These are phyloP conservation scores for Acanthopleura granulata DNA, from an alignment of 2,888 invertebrate species.

Conservation along the genomic window DNA sequence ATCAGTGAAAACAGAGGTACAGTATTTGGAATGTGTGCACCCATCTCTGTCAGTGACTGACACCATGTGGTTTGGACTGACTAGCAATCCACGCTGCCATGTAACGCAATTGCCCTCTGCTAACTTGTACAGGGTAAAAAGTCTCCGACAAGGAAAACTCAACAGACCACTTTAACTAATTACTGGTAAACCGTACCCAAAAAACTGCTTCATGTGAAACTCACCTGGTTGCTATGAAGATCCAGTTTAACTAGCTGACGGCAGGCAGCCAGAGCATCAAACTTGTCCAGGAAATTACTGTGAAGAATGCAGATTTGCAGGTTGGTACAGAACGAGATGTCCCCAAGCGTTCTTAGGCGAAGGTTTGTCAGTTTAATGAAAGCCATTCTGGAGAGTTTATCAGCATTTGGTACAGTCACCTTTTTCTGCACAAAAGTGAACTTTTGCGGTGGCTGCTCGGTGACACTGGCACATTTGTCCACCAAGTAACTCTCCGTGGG, in stretches of 20 bases:
- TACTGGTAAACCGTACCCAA: too few relatives aligned
- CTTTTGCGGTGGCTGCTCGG: slow-evolving; percentile 8
- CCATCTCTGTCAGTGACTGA: too few relatives aligned
- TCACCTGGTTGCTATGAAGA: slow-evolving; percentile 64
- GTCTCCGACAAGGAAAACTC: too few relatives aligned
- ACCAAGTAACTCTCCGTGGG: slow-evolving; percentile 51
- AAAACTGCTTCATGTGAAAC: background rate
- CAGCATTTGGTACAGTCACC: slow-evolving; percentile 26
- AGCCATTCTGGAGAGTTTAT: slow-evolving; percentile 47
- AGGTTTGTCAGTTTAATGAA: slow-evolving; percentile 50
- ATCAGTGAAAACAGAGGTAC: too few relatives aligned
- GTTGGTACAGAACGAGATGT: slow-evolving; percentile 56
- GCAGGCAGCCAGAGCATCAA: slow-evolving; percentile 60
- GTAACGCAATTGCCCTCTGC: too few relatives aligned
- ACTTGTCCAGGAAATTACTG: slow-evolving; percentile 64
- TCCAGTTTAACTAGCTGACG: slow-evolving; percentile 64
- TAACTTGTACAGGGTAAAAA: too few relatives aligned
- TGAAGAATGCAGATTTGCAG: slow-evolving; percentile 59
- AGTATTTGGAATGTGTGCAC: too few relatives aligned
- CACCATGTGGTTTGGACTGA: too few relatives aligned
- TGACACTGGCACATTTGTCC: slow-evolving; percentile 39
- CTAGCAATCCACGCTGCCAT: too few relatives aligned
- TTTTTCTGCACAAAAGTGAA: background rate
- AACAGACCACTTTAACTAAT: too few relatives aligned
- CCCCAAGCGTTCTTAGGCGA: slow-evolving; percentile 60